These are phyloP conservation scores for Nothobranchius kuhntae DNA, from an alignment of 2,113 vertebrate genomes.

Conservation along the genomic window DNA sequence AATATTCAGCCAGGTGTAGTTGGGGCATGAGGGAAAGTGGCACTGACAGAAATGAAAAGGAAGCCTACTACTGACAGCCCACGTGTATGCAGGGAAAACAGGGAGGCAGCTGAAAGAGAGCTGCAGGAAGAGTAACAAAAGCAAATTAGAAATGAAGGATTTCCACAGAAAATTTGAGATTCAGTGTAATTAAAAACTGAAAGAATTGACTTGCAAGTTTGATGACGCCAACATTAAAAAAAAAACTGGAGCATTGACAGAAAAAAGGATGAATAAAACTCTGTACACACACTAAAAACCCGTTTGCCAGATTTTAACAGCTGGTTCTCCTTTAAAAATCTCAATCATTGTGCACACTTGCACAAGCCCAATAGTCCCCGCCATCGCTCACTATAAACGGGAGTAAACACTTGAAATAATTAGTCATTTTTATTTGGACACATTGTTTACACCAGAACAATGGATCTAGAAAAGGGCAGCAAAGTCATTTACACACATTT, in stretches of 20 bases:
- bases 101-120: constrained; percentile 13
- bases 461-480: background rate
- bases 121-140: constrained; percentile 8
- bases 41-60: constrained; percentile 66
- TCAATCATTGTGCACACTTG: background rate
- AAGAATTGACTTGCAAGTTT: background rate
- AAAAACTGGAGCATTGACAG: background rate
- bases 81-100: constrained; percentile 13
- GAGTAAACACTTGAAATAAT: background rate
- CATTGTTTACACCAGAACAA: background rate
- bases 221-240: background rate
- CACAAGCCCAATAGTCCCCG: background rate
- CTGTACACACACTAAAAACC: background rate
- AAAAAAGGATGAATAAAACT: background rate
- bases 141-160: background rate
- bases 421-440: background rate
- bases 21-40: constrained; percentile 40
- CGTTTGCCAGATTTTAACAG: background rate
- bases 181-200: constrained; percentile 2
- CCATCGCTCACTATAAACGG: background rate
- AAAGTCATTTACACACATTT: too few relatives aligned
- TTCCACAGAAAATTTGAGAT: background rate
- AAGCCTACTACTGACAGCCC: constrained; percentile 50
- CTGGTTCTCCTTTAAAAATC: background rate
- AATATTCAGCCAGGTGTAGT: constrained; percentile 69